phyloP scores from a whole-genome alignment of 1,140 invertebrate species.

The Venturia canescens region DNA sequence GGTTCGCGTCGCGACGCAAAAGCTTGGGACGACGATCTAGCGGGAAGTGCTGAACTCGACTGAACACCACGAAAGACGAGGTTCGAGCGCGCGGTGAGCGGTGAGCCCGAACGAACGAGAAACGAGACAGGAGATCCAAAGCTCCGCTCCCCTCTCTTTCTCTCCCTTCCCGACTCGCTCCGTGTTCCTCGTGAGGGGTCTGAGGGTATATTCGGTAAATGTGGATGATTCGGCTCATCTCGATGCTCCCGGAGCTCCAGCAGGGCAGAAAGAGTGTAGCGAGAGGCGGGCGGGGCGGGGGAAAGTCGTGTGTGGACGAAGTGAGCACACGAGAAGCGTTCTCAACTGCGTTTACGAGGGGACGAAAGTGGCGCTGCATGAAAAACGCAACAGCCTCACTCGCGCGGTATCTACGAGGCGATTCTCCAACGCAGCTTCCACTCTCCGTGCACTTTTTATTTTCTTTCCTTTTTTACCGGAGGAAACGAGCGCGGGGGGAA shows the following conservation, averaged over 20 bases:
- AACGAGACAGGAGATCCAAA: conserved; percentile 3
- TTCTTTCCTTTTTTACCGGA: too few species aligned
- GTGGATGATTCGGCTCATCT: conserved; percentile 2
- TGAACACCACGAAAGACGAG: not conserved
- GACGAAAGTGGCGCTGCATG: too few species aligned
- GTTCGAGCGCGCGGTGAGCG: not conserved
- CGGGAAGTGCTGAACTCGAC: conserved; percentile 34
- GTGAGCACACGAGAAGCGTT: too few species aligned
- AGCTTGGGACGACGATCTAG: not conserved
- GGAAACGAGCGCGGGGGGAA: too few species aligned
- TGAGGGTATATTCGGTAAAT: not conserved
- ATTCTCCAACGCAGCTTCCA: too few species aligned
- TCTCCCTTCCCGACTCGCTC: not conserved
- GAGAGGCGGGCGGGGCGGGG: too few species aligned
- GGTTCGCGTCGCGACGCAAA: not conserved
- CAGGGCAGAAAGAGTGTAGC: too few species aligned
- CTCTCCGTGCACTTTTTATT: too few species aligned
- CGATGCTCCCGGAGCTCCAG: not conserved
- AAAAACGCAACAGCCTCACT: too few species aligned
- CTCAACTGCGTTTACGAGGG: too few species aligned
- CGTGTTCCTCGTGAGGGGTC: not conserved
- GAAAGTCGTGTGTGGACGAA: too few species aligned
- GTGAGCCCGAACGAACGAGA: conserved; percentile 9
- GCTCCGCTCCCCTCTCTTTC: not conserved
- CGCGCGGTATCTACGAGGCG: too few species aligned